Evolutionary conservation across 2,113 vertebrate genomes (phyloP).

Genomic region (Zosterops hypoxanthus): DNA sequence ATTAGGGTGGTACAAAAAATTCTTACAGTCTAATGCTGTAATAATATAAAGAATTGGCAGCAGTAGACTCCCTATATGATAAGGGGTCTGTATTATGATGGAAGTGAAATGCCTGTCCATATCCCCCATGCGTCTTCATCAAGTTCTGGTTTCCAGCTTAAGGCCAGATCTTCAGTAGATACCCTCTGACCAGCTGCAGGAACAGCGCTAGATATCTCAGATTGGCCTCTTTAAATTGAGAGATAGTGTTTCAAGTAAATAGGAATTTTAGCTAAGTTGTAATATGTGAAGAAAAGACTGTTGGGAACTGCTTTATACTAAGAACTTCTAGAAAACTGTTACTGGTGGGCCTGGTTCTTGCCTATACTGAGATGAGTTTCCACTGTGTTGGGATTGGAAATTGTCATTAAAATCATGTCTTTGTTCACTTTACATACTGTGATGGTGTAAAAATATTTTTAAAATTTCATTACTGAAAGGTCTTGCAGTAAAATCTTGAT

Average conservation of each 20-base stretch:
- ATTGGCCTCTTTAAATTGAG: not conserved
- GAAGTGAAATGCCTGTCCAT: not conserved
- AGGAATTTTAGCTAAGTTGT: not conserved
- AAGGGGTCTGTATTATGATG: not conserved
- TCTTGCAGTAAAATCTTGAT: not conserved
- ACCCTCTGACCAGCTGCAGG: not conserved
- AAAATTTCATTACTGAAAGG: not conserved
- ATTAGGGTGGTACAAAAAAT: not conserved
- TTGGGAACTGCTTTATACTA: not conserved
- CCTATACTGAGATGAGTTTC: not conserved
- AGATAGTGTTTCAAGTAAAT: not conserved
- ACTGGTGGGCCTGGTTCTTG: not conserved
- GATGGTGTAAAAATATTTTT: not conserved
- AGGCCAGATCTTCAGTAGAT: not conserved
- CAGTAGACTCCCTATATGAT: not conserved
- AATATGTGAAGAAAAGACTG: not conserved
- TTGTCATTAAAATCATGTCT: not conserved
- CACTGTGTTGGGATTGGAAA: not conserved
- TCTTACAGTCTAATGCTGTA: not conserved
- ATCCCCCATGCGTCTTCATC: not conserved
- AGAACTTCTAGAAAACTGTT: not conserved
- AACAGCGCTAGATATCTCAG: not conserved
- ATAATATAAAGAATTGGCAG: not conserved
- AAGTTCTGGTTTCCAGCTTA: not conserved
- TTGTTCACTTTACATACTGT: not conserved